phyloP scores from a whole-genome alignment of 2,888 invertebrate genomes.

The Magallana nippona region DNA sequence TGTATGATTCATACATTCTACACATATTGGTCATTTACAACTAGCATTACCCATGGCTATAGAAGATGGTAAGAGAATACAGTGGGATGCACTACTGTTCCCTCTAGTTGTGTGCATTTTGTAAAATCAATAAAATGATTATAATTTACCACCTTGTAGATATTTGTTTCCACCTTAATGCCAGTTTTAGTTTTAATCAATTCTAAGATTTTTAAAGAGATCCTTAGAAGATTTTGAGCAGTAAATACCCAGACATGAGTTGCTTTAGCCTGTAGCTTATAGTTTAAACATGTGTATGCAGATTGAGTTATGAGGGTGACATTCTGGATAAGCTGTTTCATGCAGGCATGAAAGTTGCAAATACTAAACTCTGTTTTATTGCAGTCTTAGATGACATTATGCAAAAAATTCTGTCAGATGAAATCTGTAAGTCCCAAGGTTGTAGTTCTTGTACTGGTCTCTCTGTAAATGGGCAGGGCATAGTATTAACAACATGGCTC shows the following conservation, averaged over 20 bases:
- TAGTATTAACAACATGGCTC: not conserved
- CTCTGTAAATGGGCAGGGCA: not conserved
- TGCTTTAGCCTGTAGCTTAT: too few species aligned
- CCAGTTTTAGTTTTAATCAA: slow-evolving; percentile 5
- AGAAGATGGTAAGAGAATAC: not conserved
- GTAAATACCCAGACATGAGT: too few species aligned
- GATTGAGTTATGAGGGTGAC: too few species aligned
- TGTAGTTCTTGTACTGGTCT: not conserved
- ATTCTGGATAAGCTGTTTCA: too few species aligned
- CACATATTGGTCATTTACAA: not conserved
- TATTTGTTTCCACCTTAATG: not conserved
- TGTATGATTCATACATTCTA: not conserved
- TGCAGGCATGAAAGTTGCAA: not conserved
- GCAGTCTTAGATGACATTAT: slow-evolving; percentile 32
- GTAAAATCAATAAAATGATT: not conserved
- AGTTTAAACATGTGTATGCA: too few species aligned
- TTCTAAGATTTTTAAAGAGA: not conserved
- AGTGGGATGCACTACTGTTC: not conserved
- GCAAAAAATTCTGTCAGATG: slow-evolving; percentile 28
- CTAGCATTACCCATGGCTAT: not conserved
- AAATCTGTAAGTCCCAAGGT: slow-evolving; percentile 36
- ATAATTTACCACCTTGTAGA: not conserved
- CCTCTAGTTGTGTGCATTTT: not conserved
- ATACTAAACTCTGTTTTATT: not conserved
- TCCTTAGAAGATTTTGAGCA: not conserved